Evolutionary conservation across 1,140 invertebrate genomes (phyloP), one percentile per base, ranked within the genome.

Genomic region (Thalassaphorura encarpata): DNA sequence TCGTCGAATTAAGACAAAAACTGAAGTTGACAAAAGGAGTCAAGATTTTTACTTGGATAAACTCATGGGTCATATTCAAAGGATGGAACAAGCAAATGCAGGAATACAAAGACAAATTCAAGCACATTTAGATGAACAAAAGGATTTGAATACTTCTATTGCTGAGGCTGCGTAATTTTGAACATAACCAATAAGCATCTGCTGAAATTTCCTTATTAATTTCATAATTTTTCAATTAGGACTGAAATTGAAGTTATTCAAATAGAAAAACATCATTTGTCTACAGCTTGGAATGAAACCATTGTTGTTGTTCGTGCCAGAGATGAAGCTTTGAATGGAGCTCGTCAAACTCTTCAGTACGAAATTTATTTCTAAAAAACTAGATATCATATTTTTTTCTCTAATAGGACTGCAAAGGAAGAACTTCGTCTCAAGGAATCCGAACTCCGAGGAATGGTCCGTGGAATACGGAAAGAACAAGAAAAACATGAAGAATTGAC

Each of bases 251-350:
- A 84, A 67, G 79, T 78, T 18, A 66, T 86, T 23, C 77, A 83
- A 63, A 73, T 77, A 31, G 83, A 87, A 58, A 78, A 84, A 57
- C 77, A 77, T 29, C 76, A 77, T 18, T 71, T 86, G 2, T 73
- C 83, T 36, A 77, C 77, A 64, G 74, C 82, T 11, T 87, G 84
- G 83, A 82, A 83, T 66, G 78, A 80, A 8, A 80, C 85, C 19
- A 73, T 87, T 21, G 70, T 78, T 4, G 79, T 79, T 52, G 84
- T 87, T 57, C 74, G 75, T 31, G 77, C 81, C 40, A 69, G 82
- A 36, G 82, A 86, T 67, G 78, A 78, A 67, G 75, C 81, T 4
- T 73, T 78, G 46, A 75, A 78, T 57, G 78, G 80, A 61, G 72
- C 83, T 2, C 69, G 71, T 24, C 64, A 74, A 54, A 78, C 82